Conservation (phyloP, 35 echinoderm and acorn worm species). For the Strongylocentrotus purpuratus region DNA sequence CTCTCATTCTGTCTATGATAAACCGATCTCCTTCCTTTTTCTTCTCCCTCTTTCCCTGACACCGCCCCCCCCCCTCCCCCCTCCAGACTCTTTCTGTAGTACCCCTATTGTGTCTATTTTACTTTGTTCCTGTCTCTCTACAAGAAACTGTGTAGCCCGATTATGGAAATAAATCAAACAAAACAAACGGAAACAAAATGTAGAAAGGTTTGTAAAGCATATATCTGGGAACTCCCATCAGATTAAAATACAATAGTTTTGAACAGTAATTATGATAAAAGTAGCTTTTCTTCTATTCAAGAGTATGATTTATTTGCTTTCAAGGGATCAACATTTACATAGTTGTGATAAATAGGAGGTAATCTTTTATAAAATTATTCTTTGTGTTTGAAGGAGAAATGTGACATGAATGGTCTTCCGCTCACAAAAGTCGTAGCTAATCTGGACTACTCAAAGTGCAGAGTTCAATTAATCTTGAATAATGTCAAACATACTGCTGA, state of each 20-base stretch:
- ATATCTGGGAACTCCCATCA: neutral
- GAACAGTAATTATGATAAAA: neutral
- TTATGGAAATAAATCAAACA: neutral
- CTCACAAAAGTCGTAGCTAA: neutral
- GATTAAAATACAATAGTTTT: neutral
- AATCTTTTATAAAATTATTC: neutral
- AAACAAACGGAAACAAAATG: neutral
- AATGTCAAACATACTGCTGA: no score
- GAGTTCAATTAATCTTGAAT: neutral
- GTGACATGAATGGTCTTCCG: neutral
- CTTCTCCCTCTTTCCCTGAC: neutral
- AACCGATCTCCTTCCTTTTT: no score
- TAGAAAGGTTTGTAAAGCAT: neutral
- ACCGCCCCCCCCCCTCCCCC: neutral
- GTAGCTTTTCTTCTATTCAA: neutral
- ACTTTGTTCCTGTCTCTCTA: neutral
- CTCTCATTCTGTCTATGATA: no score
- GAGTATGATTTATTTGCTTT: neutral
- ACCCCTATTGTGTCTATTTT: no score
- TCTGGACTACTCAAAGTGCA: neutral
- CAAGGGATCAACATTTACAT: neutral
- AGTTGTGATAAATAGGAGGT: neutral
- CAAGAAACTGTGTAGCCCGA: neutral
- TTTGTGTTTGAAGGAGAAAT: neutral
- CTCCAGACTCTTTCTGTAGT: neutral